These are phyloP conservation scores for Reinhardtius hippoglossoides DNA, from an alignment of 2,113 vertebrate genomes.

Conservation along the genomic window DNA sequence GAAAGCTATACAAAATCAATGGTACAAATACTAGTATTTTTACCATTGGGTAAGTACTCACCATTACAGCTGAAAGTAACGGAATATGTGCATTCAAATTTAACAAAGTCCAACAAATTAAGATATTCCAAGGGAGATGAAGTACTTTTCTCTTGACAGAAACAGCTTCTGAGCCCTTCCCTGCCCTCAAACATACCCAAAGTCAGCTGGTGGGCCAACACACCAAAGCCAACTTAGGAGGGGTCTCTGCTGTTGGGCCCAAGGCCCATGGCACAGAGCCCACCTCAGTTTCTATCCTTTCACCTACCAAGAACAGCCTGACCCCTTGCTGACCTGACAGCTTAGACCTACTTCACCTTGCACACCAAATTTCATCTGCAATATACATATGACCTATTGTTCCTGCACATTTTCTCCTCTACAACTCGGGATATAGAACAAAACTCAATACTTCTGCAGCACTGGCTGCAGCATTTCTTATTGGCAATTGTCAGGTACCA, in stretches of 20 bases:
- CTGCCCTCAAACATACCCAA: constrained; percentile 57
- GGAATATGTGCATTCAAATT: background rate
- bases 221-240: constrained; percentile 62
- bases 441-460: background rate
- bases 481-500: background rate
- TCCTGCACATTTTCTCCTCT: background rate
- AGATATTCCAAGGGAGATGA: constrained; percentile 21
- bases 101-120: constrained; percentile 2
- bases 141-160: constrained; percentile 37
- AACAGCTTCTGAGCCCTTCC: constrained; percentile 44
- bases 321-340: constrained; percentile 30
- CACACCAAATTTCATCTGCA: background rate
- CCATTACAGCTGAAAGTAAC: constrained; percentile 47
- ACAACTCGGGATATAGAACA: background rate
- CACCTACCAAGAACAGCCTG: constrained; percentile 41
- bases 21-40: background rate
- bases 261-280: constrained; percentile 53
- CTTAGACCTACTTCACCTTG: constrained; percentile 9
- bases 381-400: background rate
- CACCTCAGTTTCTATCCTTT: constrained; percentile 50
- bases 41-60: constrained; percentile 43
- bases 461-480: background rate
- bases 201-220: constrained; percentile 63
- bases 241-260: constrained; percentile 59
- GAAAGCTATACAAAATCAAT: background rate